Evolutionary conservation across 2,797 vertebrate genomes (phyloP).

Genomic region (Oryzias dopingdopingensis): DNA sequence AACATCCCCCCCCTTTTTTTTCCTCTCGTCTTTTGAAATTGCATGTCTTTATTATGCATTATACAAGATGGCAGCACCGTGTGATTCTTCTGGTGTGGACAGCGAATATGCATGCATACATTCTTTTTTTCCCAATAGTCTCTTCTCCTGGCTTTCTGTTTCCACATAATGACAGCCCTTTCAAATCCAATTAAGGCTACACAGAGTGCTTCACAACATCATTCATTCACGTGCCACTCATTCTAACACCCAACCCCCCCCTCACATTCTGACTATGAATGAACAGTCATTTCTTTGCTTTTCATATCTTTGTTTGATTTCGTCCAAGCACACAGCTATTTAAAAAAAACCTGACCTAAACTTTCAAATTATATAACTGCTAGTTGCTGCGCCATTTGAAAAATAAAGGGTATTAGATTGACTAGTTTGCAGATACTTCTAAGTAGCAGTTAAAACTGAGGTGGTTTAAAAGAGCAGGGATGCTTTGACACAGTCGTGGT

Average conservation of each 20-base stretch:
- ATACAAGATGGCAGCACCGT: conserved; percentile 15
- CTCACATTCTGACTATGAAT: conserved; percentile 18
- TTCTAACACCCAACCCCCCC: conserved; percentile 14
- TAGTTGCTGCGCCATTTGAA: background rate
- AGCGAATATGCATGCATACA: conserved; percentile 6
- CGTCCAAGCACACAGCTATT: conserved; percentile 37
- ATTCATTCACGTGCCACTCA: conserved; percentile 65
- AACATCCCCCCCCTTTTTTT: background rate
- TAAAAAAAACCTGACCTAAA: background rate
- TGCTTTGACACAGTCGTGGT: too few relatives aligned
- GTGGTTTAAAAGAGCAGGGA: too few relatives aligned
- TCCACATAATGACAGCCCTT: conserved; percentile 73
- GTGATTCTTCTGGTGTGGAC: conserved; percentile 5
- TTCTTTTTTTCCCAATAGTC: conserved; percentile 14
- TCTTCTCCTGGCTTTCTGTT: conserved; percentile 48
- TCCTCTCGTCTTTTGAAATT: conserved; percentile 24
- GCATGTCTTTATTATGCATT: conserved; percentile 33
- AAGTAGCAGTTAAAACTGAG: too few relatives aligned
- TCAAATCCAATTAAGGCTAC: conserved; percentile 73
- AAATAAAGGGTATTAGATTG: too few relatives aligned
- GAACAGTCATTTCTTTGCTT: conserved; percentile 28
- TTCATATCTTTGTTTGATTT: conserved; percentile 12
- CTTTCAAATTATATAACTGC: too few relatives aligned
- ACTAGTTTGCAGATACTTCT: too few relatives aligned
- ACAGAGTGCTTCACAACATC: conserved; percentile 60